Percentiles rank a stretch among this genome's conserved stretches.
Conservation (phyloP, 1,140 invertebrate species). For the Lepidurus arcticus region DNA sequence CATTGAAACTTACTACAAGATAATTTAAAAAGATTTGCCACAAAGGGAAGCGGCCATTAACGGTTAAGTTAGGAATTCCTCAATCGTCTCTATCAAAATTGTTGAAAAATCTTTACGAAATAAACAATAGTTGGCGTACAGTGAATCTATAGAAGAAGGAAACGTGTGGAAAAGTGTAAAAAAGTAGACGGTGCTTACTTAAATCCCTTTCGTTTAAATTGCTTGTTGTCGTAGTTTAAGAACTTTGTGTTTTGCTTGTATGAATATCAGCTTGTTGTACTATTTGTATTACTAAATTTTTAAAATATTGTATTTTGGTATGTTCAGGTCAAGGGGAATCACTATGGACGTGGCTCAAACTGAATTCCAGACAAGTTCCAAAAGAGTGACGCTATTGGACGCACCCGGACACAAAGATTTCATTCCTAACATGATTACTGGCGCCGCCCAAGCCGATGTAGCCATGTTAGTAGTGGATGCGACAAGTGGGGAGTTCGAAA, state of each 20-base stretch:
- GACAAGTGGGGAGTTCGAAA: slow-evolving; percentile 94
- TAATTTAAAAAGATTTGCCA: too few species aligned
- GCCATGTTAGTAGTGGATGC: slow-evolving; percentile 94
- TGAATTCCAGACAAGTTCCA: slow-evolving; percentile 84
- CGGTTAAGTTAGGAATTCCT: too few species aligned
- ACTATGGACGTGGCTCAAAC: slow-evolving; percentile 96
- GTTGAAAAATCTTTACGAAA: too few species aligned
- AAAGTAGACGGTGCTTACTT: slow-evolving; percentile 22
- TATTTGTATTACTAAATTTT: slow-evolving; percentile 27
- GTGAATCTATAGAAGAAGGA: background rate
- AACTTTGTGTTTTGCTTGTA: background rate
- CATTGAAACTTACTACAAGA: too few species aligned
- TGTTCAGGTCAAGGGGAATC: slow-evolving; percentile 65
- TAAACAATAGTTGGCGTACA: too few species aligned
- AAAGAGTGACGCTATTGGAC: slow-evolving; percentile 81
- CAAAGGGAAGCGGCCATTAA: too few species aligned
- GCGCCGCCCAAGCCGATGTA: slow-evolving; percentile 94
- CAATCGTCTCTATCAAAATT: too few species aligned
- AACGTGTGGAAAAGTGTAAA: background rate
- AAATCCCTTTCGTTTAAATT: background rate
- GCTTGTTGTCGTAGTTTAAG: too few species aligned
- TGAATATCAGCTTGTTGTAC: background rate
- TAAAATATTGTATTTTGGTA: slow-evolving; percentile 4
- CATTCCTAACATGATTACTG: slow-evolving; percentile 99
- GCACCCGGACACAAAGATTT: slow-evolving; percentile 98